A percentile compares a stretch with the other conserved stretches of the same genome.
Conservation (phyloP, 2,888 invertebrate genomes). For the Deladenus siricidicola region DNA sequence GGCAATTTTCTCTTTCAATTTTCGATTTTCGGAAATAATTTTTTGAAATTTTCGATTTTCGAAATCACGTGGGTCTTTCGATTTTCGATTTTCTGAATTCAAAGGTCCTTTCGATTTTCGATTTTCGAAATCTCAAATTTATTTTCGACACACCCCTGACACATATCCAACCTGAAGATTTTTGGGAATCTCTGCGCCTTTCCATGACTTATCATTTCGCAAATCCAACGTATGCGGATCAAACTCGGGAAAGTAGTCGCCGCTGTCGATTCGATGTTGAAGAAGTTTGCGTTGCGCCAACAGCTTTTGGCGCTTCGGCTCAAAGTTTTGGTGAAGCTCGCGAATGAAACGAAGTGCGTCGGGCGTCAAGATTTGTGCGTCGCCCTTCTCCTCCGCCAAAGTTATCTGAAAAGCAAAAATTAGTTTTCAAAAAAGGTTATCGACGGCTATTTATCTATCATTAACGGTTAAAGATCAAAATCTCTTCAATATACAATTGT, state of each 20-base stretch:
- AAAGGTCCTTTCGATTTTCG: no score
- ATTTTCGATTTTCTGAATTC: no score
- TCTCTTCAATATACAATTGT: no score
- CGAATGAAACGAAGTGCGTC: slow-evolving; percentile 61
- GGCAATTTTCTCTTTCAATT: no score
- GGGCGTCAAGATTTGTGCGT: slow-evolving; percentile 60
- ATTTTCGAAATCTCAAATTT: no score
- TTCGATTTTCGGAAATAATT: no score
- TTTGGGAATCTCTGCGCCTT: slow-evolving; percentile 55
- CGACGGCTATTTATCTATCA: no score
- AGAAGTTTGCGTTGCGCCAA: slow-evolving; percentile 38
- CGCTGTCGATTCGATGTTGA: slow-evolving; percentile 45
- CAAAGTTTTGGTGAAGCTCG: slow-evolving; percentile 58
- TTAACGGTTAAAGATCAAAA: no score
- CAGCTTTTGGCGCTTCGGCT: slow-evolving; percentile 52
- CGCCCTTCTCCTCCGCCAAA: slow-evolving; percentile 53
- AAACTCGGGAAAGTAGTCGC: slow-evolving; percentile 53
- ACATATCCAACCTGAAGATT: slow-evolving; percentile 33
- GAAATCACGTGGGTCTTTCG: no score
- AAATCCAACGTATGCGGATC: slow-evolving; percentile 58
- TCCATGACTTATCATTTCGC: slow-evolving; percentile 60
- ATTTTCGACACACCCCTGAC: no score
- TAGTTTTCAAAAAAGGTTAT: neutral
- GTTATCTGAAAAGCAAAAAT: slow-evolving; percentile 35
- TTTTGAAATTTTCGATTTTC: no score